Conservation (phyloP, 23 tunicate species). For the Halocynthia roretzi region DNA sequence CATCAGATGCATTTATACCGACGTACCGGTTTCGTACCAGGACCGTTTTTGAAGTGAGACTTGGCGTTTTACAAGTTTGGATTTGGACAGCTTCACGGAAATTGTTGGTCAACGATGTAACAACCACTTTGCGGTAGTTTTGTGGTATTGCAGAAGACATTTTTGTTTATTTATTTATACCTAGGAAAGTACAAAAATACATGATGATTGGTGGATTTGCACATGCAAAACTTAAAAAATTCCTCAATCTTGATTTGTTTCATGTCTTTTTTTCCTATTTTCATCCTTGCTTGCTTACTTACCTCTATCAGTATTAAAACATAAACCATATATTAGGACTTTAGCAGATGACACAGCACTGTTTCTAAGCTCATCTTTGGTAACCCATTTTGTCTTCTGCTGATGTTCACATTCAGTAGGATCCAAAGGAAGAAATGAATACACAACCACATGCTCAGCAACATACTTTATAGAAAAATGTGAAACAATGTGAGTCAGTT, state of each 20-base stretch:
- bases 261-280: neutral
- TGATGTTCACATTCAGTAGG: neutral
- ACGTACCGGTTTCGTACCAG: conserved; percentile 67
- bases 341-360: conserved; percentile 49
- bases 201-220: neutral
- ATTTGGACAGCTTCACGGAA: conserved; percentile 84
- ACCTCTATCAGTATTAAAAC: conserved; percentile 1
- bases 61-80: conserved; percentile 40
- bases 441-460: conserved; percentile 23
- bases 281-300: neutral
- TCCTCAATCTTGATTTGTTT: conserved; percentile 13
- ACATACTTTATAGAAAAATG: conserved; percentile 54
- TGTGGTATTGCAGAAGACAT: conserved; percentile 54
- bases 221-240: too few species aligned
- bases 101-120: conserved; percentile 38
- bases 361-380: conserved; percentile 18
- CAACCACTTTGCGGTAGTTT: conserved; percentile 59
- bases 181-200: neutral
- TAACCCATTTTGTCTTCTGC: conserved; percentile 24
- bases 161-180: neutral
- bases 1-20: conserved; percentile 94
- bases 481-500: conserved; percentile 50
- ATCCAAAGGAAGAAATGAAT: too few species aligned
- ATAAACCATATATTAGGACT: conserved; percentile 22
- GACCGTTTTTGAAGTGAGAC: conserved; percentile 25